Evolutionary conservation across 2,797 vertebrate species (phyloP), one percentile per base, ranked within the genome.

Genomic region (Champsocephalus esox): DNA sequence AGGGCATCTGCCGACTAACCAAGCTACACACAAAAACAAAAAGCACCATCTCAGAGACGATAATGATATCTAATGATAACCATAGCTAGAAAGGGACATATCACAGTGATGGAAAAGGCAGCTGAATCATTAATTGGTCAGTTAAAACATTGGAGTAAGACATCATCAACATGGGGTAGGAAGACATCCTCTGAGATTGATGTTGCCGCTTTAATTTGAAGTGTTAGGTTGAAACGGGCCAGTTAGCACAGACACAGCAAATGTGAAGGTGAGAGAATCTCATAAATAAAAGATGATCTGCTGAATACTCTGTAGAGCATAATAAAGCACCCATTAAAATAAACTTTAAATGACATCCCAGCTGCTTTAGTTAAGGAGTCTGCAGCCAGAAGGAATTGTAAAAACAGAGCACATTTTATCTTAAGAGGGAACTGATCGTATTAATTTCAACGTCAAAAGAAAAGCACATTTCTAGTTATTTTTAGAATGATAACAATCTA

Each of bases 221-320:
- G 76, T 75, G 81, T 75, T 81, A 45, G 86, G 76, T 67, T 87
- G 83, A 88, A 87, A 91, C 44, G 75, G 72, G 77, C 75, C 82
- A 85, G 84, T 88, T 91, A 87, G 70, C 84, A 66, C 66, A 45
- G 85, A 91, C 80, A 89, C 76, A 68, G 81, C 71, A 73, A 79
- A 89, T 87, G 17, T 89, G 79, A 87, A 89, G 87, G 83, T 87
- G 81, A 85, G 81, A 87, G 75, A 66, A 73, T 45, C 28, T 66
- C 60, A 86, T 92, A 88, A 92, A 92, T 90, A 91, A 88, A 80
- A 77, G 57, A 89, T 54, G 85, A 70, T 88, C 77, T 70, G 80
- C 81, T 85, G 84, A 84, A 78, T 67, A 79, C 67, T 80, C 67
- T 75, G 80, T 56, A 57, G 74, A 82, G 83, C 66, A 78, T 81